Conservation (phyloP, 1,140 invertebrate genomes). For the Laodelphax striatellus region DNA sequence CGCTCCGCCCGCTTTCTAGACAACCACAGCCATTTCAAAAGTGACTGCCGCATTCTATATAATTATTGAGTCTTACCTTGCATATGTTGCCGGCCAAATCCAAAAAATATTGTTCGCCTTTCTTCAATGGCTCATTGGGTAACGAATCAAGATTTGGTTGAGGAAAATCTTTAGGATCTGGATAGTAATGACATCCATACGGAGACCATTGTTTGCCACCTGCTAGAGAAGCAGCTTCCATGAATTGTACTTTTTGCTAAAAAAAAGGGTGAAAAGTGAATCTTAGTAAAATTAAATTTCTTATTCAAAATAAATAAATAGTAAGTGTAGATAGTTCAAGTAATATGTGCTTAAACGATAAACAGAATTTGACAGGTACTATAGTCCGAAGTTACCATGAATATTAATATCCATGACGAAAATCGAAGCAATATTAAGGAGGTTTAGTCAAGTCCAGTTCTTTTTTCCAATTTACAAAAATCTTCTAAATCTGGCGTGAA, state of each 20-base stretch:
- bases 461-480: too few relatives aligned
- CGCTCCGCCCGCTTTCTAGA: background rate
- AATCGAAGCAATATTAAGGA: too few relatives aligned
- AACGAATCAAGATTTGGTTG: conserved; percentile 71
- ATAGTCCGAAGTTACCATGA: too few relatives aligned
- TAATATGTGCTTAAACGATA: too few relatives aligned
- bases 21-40: background rate
- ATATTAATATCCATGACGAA: too few relatives aligned
- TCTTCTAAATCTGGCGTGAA: too few relatives aligned
- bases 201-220: conserved; percentile 52
- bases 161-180: conserved; percentile 69
- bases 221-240: background rate
- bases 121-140: conserved; percentile 69
- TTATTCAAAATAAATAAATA: too few relatives aligned
- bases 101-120: conserved; percentile 88
- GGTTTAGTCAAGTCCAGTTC: too few relatives aligned
- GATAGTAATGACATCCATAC: conserved; percentile 82
- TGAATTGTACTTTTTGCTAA: conserved; percentile 11
- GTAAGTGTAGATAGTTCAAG: too few relatives aligned
- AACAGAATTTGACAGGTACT: too few relatives aligned
- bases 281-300: background rate
- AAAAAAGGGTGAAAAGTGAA: background rate
- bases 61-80: conserved; percentile 41
- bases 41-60: too few relatives aligned
- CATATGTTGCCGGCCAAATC: conserved; percentile 93